Evolutionary conservation across 2,797 vertebrate species (phyloP).

Genomic region (Tiaroga cobitis): DNA sequence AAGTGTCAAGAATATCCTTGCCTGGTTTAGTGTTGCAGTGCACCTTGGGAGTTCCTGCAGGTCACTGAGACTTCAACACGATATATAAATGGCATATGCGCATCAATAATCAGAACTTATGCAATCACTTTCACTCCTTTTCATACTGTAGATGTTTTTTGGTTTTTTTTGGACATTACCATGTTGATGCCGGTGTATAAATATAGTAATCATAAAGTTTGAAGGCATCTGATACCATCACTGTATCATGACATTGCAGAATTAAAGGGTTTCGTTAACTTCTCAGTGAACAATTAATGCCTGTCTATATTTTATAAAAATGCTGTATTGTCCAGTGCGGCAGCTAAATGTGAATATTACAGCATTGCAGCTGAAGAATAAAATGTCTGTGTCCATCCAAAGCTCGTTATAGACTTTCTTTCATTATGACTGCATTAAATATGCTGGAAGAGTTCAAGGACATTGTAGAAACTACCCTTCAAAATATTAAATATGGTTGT

Average conservation of each 20-base stretch:
- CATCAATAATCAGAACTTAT: background rate
- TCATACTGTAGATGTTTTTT: background rate
- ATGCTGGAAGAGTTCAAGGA: slow-evolving; percentile 81
- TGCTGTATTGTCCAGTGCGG: slow-evolving; percentile 73
- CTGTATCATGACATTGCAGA: slow-evolving; percentile 38
- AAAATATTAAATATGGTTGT: slow-evolving; percentile 84
- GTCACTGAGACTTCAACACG: background rate
- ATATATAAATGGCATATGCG: slow-evolving; percentile 32
- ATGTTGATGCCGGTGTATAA: background rate
- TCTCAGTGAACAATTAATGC: slow-evolving; percentile 79
- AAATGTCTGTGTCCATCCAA: slow-evolving; percentile 78
- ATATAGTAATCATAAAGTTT: background rate
- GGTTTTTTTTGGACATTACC: background rate
- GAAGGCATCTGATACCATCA: slow-evolving; percentile 43
- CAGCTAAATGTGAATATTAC: slow-evolving; percentile 74
- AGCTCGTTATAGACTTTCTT: slow-evolving; percentile 75
- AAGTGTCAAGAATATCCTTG: slow-evolving; percentile 1
- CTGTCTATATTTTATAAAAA: slow-evolving; percentile 76
- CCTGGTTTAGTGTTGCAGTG: background rate
- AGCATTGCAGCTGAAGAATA: slow-evolving; percentile 74
- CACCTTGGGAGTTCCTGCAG: background rate
- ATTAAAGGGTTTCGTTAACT: slow-evolving; percentile 72
- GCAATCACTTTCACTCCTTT: background rate
- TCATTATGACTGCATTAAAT: slow-evolving; percentile 83
- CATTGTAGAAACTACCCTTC: slow-evolving; percentile 76